Conservation (phyloP, 1,140 invertebrate species). For the Leptopilina clavipes region DNA sequence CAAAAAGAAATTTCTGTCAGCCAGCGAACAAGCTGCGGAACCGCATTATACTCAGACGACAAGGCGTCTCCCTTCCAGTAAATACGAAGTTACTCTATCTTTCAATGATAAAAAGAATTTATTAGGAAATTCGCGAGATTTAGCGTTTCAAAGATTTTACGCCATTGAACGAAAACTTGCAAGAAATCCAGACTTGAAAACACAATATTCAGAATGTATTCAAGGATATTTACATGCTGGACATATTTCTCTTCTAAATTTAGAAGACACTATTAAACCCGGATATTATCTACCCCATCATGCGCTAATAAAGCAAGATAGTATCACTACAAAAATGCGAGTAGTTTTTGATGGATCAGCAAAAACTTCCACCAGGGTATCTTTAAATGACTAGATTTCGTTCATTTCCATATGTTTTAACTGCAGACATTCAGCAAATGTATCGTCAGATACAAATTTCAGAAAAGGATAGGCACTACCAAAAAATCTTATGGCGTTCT, state of each 20-base stretch:
- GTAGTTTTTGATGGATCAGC: background rate
- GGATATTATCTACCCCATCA: background rate
- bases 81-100: background rate
- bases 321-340: background rate
- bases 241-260: background rate
- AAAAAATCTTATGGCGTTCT: too few relatives aligned
- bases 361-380: too few relatives aligned
- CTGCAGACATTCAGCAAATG: constrained; percentile 41
- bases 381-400: too few relatives aligned
- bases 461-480: too few relatives aligned
- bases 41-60: too few relatives aligned
- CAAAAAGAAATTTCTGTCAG: too few relatives aligned
- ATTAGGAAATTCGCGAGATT: background rate
- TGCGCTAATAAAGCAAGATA: background rate
- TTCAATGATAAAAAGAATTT: background rate
- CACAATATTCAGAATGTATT: background rate
- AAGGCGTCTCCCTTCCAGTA: too few relatives aligned
- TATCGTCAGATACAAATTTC: too few relatives aligned
- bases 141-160: background rate
- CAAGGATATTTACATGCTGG: background rate
- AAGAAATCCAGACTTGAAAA: background rate
- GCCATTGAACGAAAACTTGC: background rate
- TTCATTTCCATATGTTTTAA: too few relatives aligned
- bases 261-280: background rate
- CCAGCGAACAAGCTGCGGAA: too few relatives aligned